Conservation (phyloP, 2,797 vertebrate genomes). For the Pipistrellus pygmaeus region DNA sequence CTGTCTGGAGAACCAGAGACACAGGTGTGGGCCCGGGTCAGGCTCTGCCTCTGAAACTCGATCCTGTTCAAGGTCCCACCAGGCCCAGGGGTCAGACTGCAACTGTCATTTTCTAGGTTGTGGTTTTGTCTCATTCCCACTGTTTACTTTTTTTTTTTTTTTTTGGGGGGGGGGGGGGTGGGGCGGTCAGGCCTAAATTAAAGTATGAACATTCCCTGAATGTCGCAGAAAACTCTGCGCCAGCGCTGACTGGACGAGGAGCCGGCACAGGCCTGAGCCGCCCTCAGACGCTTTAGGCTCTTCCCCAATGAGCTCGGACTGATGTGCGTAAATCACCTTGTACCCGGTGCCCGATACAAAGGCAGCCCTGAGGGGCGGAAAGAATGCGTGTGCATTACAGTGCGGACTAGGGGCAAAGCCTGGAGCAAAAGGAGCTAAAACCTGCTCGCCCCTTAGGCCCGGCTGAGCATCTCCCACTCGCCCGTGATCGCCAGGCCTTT, state of each 20-base stretch:
- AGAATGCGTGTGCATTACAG: not conserved
- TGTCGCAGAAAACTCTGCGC: not conserved
- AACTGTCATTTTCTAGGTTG: not conserved
- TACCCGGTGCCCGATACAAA: not conserved
- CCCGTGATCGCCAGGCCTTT: not conserved
- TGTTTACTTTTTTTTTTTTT: not conserved
- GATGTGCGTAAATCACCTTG: not conserved
- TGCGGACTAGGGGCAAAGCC: slow-evolving; percentile 9
- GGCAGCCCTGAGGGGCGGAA: not conserved
- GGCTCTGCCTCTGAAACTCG: not conserved
- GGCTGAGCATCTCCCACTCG: not conserved
- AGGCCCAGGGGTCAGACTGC: not conserved
- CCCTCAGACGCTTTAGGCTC: not conserved
- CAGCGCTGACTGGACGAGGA: not conserved
- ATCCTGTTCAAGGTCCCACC: not conserved
- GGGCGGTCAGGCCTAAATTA: not conserved
- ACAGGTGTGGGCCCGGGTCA: not conserved
- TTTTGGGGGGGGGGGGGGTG: not conserved
- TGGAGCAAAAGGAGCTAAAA: not conserved
- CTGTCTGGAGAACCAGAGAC: not conserved
- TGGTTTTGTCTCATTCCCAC: not conserved
- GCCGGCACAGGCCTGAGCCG: fast-evolving
- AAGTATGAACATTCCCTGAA: not conserved
- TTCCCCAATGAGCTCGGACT: not conserved
- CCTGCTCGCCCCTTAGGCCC: not conserved